Base-by-base conservation (phyloP, 1,140 invertebrate genomes). In the Cotesia vestalis region DNA sequence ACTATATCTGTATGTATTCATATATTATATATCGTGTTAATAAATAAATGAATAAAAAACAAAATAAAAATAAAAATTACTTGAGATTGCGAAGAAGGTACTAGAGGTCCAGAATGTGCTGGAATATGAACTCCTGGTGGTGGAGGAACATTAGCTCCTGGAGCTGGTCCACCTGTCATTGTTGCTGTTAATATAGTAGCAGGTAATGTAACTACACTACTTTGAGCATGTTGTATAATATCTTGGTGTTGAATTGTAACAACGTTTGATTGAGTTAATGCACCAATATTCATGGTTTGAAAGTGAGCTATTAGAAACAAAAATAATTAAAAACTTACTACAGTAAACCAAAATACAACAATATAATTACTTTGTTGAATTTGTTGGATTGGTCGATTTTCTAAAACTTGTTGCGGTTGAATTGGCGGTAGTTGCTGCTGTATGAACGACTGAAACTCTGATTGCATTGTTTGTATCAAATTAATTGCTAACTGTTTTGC, bases 401-500 rank as follows among this genome's bases (percentile, higher is more conserved):
- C 83, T 63, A 84, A 79, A 51, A 86, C 78, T 76, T 85, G 81
- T 52, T 85, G 85, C 59, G 84, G 80, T 75, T 85, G 84, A 34
- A 84, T 80, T 35, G 84, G 83, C 53, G 85, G 86, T 72, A 85
- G 84, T 69, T 90, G 89, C 77, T 90, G 89, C 78, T 88, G 88
- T 71, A 88, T 87, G 71, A 89, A 91, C 67, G 91, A 90, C 70
- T 91, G 90, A 78, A 93, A 89, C 80, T 94, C 93, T 67, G 92
- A 91, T 77, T 93, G 91, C 86, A 95, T 91, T 40, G 93, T 95
- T 86, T 94, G 92, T 70, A 95, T 92, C 40, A 95, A 87, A 85
- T 94, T 94, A 75, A 91, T 89, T 12, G 92, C 91, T 70, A 94
- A 81, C 67, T 92, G 90, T 83, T 92, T 91, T 27, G 92, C 93